Evolutionary conservation across 2,888 invertebrate genomes (phyloP).

Genomic region (Sesia apiformis): DNA sequence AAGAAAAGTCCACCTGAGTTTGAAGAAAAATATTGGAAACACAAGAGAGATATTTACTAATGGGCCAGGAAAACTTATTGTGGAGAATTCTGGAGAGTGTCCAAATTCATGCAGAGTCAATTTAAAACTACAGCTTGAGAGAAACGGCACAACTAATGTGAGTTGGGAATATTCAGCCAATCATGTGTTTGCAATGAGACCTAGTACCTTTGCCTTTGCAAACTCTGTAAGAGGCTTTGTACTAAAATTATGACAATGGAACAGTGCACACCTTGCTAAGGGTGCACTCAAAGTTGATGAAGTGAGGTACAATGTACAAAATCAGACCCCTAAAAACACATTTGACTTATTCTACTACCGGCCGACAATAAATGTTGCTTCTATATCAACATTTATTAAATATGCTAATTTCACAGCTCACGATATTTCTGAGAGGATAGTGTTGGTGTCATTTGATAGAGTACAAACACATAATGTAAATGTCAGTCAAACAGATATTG

Average conservation of each 20-base stretch:
- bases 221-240: conserved; percentile 82
- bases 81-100: conserved; percentile 82
- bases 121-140: conserved; percentile 72
- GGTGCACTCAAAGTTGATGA: conserved; percentile 64
- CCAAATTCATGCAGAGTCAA: conserved; percentile 79
- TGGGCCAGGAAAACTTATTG: conserved; percentile 77
- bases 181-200: conserved; percentile 82
- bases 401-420: conserved; percentile 67
- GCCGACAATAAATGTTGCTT: conserved; percentile 47
- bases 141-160: conserved; percentile 65
- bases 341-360: conserved; percentile 55
- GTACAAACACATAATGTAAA: conserved; percentile 83
- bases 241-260: conserved; percentile 89
- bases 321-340: conserved; percentile 59
- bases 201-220: conserved; percentile 78
- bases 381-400: conserved; percentile 59
- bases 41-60: conserved; percentile 74
- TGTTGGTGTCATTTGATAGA: conserved; percentile 86
- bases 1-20: conserved; percentile 69
- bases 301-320: conserved; percentile 56
- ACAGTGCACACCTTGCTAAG: conserved; percentile 65
- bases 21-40: conserved; percentile 71
- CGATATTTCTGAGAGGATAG: conserved; percentile 81
- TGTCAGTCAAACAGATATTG: conserved; percentile 84
- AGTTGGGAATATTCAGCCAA: conserved; percentile 77